Evolutionary conservation across 2,113 vertebrate genomes (phyloP), one percentile per base, ranked within the genome.

Genomic region (Aleadryas rufinucha): DNA sequence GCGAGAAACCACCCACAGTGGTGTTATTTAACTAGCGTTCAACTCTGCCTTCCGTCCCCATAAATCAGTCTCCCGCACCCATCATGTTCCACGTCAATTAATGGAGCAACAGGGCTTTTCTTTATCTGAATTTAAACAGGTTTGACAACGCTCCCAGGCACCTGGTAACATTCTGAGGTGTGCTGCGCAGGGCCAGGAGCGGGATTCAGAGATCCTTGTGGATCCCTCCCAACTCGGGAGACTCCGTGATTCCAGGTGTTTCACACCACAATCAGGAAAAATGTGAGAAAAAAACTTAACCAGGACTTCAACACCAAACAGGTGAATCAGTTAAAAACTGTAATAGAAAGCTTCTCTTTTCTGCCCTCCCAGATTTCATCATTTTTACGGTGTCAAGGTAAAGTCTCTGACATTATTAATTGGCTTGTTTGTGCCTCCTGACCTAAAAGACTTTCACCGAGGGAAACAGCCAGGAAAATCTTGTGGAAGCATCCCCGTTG

Each of bases 301-400:
- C 10, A 3, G 3, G 7, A 11, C 14, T 60, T 35, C 21, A 28
- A 0, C 2, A 13, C 15, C 28, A 2, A 47, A 30, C 3, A 14
- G 6, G 10, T 5, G 2, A 49, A 17, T 9, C 9, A 19, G 3
- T 11, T 7, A 31, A 42, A 63, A 80, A 45, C 5, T 3, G 1
- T 3, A 33, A 28, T 1, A 39, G 7, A 47, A 57, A 83, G 4
- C 5, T 21, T 23, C 22, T 15, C 13, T 11, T 44, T 20, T 11
- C 4, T 2, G 1, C 6, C 8, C 20, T 12, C 10, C 3, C 24
- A 31, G 7, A n/a, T 8, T 5, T 44, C 33, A 0, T 2, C 1
- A 6, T 28, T 42, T 28, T 37, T 24, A 4, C 3, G 1, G 16
- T 0, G 4, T 2, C 47, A 24, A 7, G 4, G 2, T 17, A 5